Percentiles rank a stretch among this genome's conserved stretches.
Evolutionary conservation across 2,797 vertebrate species (phyloP).

Genomic region (Chaetophractus vellerosus): DNA sequence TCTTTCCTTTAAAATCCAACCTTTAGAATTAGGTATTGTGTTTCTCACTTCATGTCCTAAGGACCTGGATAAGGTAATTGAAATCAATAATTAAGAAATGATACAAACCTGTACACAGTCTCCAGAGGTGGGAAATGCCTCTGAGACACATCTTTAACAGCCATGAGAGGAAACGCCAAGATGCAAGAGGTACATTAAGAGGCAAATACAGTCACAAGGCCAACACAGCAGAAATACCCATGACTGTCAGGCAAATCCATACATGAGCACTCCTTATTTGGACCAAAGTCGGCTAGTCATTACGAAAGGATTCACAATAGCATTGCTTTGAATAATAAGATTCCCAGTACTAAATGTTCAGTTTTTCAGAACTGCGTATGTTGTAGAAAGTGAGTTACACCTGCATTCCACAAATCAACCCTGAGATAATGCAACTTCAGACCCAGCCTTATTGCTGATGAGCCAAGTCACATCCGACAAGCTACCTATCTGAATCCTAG

Average conservation of each 20-base stretch:
- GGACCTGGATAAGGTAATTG: conserved; percentile 74
- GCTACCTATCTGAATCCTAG: neutral
- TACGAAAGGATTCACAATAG: conserved; percentile 15
- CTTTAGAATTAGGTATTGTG: conserved; percentile 54
- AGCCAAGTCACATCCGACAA: conserved; percentile 7
- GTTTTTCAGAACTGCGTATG: neutral
- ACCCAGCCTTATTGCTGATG: neutral
- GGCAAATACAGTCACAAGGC: neutral
- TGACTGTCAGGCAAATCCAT: conserved; percentile 41
- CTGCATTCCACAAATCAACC: neutral
- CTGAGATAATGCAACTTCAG: neutral
- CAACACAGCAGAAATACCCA: conserved; percentile 12
- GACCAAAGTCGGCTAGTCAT: conserved; percentile 17
- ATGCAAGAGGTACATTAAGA: conserved; percentile 19
- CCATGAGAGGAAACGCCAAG: conserved; percentile 42
- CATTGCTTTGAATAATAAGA: conserved; percentile 27
- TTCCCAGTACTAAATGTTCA: conserved; percentile 36
- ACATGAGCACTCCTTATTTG: conserved; percentile 45
- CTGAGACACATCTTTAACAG: conserved; percentile 23
- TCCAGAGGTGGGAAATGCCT: neutral
- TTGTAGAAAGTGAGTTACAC: neutral
- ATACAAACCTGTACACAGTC: conserved; percentile 44
- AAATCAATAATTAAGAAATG: conserved; percentile 80
- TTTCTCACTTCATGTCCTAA: conserved; percentile 74
- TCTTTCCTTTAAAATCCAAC: conserved; percentile 59